Base-by-base conservation (phyloP, 2,113 vertebrate species). In the Rhinichthys klamathensis region DNA sequence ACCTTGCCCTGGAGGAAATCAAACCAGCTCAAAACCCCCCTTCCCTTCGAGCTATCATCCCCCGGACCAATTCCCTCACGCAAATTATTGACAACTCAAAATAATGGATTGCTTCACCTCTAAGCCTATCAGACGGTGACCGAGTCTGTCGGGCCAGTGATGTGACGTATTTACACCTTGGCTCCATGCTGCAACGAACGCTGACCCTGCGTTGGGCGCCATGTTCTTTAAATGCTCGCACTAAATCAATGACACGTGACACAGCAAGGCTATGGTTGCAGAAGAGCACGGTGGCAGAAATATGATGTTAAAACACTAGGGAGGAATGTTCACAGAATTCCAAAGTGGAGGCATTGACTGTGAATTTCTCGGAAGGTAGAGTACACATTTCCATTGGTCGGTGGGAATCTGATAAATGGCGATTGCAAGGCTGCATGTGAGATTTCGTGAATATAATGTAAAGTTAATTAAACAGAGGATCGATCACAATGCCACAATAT, bases 71-170 rank as follows among this genome's bases (percentile, higher is more conserved):
- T 83, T 84, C 88, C 89, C 90, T 90, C 89, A 70, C 63, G 13
- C 95, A 90, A 93, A 94, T 93, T 94, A 94, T 94, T 93, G 92
- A 95, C 91, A 72, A 79, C 85, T 91, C 87, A 88, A 91, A 93
- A 94, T 94, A 93, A 95, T 93, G 93, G 91, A 95, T 95, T 91
- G 90, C 90, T 93, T 94, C 92, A 94, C 93, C 93, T 93, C 93
- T 92, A 93, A 88, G 91, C 92, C 90, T 91, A 91, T 93, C 92
- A 90, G 90, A 79, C 83, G 86, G 81, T 13, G 83, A 91, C 88
- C 91, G 89, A 85, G 84, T 85, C 87, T 25, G 84, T 92, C 89
- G 87, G 89, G 30, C 73, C 58, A 16, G 27, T 30, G 58, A 80
- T 51, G 73, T 83, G 65, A 21, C 58, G 38, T 87, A 82, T 85